A percentile compares a stretch with the other conserved stretches of the same genome.
phyloP scores from a whole-genome alignment of 2,797 vertebrate species.

The Myotis pilosus region DNA sequence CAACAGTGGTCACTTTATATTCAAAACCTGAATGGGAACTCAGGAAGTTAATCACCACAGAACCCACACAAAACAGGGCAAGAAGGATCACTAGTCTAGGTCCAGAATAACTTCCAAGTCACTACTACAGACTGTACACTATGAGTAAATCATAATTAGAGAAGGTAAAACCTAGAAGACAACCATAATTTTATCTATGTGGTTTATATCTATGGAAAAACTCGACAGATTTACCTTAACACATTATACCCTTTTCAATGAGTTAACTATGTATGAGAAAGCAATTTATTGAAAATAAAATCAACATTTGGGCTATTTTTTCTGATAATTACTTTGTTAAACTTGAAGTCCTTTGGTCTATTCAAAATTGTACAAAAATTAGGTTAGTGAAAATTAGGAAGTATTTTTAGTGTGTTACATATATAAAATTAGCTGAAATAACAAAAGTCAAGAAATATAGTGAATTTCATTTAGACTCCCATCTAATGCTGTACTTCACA shows the following conservation, averaged over 20 bases:
- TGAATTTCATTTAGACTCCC: not conserved
- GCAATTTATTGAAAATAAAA: constrained; percentile 25
- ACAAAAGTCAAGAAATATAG: constrained; percentile 28
- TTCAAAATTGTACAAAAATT: constrained; percentile 12
- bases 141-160: not conserved
- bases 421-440: constrained; percentile 4
- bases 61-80: not conserved
- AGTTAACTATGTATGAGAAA: constrained; percentile 10
- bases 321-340: constrained; percentile 26
- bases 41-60: not conserved
- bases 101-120: not conserved
- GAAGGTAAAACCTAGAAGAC: not conserved
- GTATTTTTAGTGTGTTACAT: not conserved
- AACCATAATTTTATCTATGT: constrained; percentile 24
- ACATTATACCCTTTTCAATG: constrained; percentile 1
- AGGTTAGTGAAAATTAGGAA: not conserved
- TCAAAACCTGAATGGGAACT: not conserved
- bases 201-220: constrained; percentile 29
- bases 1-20: not conserved
- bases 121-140: not conserved
- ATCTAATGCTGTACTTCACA: not conserved
- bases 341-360: not conserved
- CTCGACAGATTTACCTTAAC: not conserved
- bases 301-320: constrained; percentile 3
- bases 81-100: not conserved